Base-by-base conservation (phyloP, 2,797 vertebrate species). In the Rhinogobio ventralis region DNA sequence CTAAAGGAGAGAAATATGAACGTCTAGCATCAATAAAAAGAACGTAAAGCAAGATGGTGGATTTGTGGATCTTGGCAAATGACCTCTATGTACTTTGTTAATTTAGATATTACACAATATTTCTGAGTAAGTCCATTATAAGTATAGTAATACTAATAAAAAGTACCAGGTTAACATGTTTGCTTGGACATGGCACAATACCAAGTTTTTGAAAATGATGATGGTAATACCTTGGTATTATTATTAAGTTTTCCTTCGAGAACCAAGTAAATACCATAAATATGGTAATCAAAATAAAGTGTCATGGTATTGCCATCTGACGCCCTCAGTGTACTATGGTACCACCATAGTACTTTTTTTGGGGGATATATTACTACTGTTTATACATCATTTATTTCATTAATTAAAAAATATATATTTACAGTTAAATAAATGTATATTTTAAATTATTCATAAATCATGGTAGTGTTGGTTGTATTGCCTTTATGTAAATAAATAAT, bases 1-100 rank as follows among this genome's bases (percentile, higher is more conserved):
- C 42, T 55, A 64, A 55, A 79, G 25, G 51, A 67, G 23, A 76
- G 39, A 83, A 83, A 87, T 72, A 79, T 80, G 74, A 75, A 60
- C 28, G 15, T 68, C 39, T 23, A 15, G 11, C 62, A 64, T 83
- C 81, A 66, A 82, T 79, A 79, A 10, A 55, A 60, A 25, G 2
- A 72, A 46, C 2, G 14, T 13, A 57, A 42, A 30, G 42, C 25
- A 2, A 78, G 45, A 20, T 30, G 25, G n/a, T 17, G n/a, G 39
- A 57, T 39, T 49, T 46, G 68, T 71, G 39, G 39, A 73, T 20
- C 46, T 64, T 30, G 39, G 62, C 10, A 45, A 78, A 78, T 64
- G 10, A 39, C 39, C 76, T 79, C 17, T 0, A 30, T 30, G 17
- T 46, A 33, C 39, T 79, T 57, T 49, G 19, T 60, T 45, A 30